Evolutionary conservation across 1,140 invertebrate species (phyloP).

Genomic region (Oryzaephilus surinamensis): DNA sequence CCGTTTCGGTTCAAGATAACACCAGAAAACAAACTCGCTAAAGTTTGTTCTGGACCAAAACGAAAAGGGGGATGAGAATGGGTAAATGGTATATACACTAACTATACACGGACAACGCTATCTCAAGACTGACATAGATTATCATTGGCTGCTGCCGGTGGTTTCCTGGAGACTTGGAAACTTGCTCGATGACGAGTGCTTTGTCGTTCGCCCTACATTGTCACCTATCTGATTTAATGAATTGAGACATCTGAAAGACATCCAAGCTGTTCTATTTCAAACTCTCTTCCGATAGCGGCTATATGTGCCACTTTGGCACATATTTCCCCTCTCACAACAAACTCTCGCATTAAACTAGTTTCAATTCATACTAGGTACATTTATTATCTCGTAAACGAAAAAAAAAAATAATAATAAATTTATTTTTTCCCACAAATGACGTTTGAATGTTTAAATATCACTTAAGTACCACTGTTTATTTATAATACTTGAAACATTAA

Average conservation of each 20-base stretch:
- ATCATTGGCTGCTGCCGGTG: slow-evolving; percentile 28
- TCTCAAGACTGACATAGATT: slow-evolving; percentile 32
- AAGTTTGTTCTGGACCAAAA: too few species aligned
- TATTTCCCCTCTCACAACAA: slow-evolving; percentile 1
- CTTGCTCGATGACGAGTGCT: slow-evolving; percentile 29
- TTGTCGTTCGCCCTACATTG: slow-evolving; percentile 29
- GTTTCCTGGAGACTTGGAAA: slow-evolving; percentile 34
- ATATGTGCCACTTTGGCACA: slow-evolving; percentile 1
- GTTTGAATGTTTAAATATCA: too few species aligned
- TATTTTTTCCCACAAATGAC: too few species aligned
- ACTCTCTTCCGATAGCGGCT: slow-evolving; percentile 24
- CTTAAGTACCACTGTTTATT: too few species aligned
- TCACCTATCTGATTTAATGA: slow-evolving; percentile 33
- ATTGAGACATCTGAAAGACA: slow-evolving; percentile 33
- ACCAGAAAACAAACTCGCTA: too few species aligned
- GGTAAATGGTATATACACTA: too few species aligned
- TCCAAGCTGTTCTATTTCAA: slow-evolving; percentile 27
- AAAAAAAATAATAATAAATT: too few species aligned
- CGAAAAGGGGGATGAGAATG: too few species aligned
- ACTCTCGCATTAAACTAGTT: too few species aligned
- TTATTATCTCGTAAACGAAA: too few species aligned
- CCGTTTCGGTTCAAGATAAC: slow-evolving; percentile 5
- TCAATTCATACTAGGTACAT: too few species aligned
- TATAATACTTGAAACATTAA: too few species aligned
- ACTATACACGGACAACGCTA: slow-evolving; percentile 17